phyloP scores from a whole-genome alignment of 2,888 invertebrate genomes.

The Hirtodrosophila duncani region DNA sequence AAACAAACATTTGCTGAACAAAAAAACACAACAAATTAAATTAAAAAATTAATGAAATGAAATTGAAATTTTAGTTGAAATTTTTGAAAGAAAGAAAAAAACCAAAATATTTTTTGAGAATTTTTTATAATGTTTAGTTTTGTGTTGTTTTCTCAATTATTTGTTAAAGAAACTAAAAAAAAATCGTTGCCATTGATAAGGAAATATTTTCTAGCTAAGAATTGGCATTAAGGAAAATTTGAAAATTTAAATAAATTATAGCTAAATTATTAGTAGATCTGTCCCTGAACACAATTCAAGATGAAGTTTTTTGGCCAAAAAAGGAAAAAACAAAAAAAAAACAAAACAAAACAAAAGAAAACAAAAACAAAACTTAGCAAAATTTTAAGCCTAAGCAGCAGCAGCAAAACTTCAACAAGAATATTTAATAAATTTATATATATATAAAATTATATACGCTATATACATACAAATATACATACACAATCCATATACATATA shows the following conservation, averaged over 20 bases:
- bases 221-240: too few relatives aligned
- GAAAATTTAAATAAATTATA: too few relatives aligned
- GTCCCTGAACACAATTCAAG: slow-evolving; percentile 17
- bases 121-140: too few relatives aligned
- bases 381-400: slow-evolving; percentile 25
- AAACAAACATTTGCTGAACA: slow-evolving; percentile 58
- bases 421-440: not conserved
- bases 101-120: not conserved
- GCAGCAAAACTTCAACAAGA: not conserved
- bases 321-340: slow-evolving; percentile 1
- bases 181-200: not conserved
- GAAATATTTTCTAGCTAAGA: slow-evolving; percentile 1
- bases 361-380: slow-evolving; percentile 4
- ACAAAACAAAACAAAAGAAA: not conserved
- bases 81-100: not conserved
- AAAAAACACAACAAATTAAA: slow-evolving; percentile 11
- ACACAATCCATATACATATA: slow-evolving; percentile 15
- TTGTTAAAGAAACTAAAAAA: too few relatives aligned
- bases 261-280: too few relatives aligned
- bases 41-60: slow-evolving; percentile 15
- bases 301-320: slow-evolving; percentile 1
- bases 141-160: too few relatives aligned
- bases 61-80: slow-evolving; percentile 16
- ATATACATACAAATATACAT: slow-evolving; percentile 6
- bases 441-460: slow-evolving; percentile 13